phyloP scores from a whole-genome alignment of 2,113 vertebrate species.

The Neotoma lepida region DNA sequence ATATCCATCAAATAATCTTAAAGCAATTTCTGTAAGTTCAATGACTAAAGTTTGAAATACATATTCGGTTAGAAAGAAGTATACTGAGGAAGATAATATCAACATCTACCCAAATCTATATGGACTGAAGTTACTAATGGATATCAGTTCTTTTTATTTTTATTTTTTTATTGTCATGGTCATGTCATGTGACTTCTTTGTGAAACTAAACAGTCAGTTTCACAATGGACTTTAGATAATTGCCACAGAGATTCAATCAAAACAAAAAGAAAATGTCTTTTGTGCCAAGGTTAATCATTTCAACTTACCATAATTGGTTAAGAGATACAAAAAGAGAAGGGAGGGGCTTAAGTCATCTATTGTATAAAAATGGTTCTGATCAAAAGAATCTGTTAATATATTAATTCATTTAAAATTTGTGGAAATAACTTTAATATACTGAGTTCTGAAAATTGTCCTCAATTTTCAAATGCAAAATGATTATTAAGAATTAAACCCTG shows the following conservation, averaged over 20 bases:
- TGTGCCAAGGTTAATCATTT: neutral
- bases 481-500: too few relatives aligned
- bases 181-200: neutral
- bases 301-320: neutral
- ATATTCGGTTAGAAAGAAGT: neutral
- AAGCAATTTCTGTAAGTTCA: neutral
- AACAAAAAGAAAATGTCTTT: neutral
- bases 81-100: neutral
- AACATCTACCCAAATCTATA: neutral
- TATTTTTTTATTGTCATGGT: neutral
- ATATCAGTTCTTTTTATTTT: neutral
- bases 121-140: accelerated
- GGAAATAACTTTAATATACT: neutral
- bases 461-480: too few relatives aligned
- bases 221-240: neutral
- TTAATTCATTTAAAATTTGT: neutral
- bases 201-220: neutral
- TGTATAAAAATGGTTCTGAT: neutral
- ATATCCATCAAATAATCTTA: neutral
- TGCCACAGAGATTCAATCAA: neutral
- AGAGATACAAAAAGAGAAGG: neutral
- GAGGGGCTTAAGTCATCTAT: too few relatives aligned
- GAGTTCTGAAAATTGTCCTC: neutral
- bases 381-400: neutral
- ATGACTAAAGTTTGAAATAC: neutral